Conservation (phyloP, 2,797 vertebrate species). For the Lepilemur ruficaudatus region DNA sequence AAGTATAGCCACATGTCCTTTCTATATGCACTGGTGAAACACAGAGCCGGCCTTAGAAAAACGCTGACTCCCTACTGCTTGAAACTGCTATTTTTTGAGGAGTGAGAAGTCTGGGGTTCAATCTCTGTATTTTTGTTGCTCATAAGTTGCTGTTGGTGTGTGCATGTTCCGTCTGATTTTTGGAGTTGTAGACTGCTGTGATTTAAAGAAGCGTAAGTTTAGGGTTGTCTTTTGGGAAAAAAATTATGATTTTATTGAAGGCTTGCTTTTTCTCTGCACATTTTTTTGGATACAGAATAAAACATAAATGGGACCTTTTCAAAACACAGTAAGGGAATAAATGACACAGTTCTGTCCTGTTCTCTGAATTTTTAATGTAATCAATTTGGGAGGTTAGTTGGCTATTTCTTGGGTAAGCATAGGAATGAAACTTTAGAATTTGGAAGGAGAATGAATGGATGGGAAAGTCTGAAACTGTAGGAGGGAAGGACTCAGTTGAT, state of each 20-base stretch:
- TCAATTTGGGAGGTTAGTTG: neutral
- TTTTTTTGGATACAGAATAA: neutral
- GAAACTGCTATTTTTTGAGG: neutral
- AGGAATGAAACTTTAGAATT: neutral
- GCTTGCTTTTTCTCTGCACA: neutral
- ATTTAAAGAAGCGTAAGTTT: neutral
- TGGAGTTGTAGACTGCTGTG: neutral
- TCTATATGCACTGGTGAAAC: neutral
- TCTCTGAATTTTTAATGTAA: neutral
- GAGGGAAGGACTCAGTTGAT: neutral
- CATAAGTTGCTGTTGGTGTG: neutral
- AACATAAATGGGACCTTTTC: neutral
- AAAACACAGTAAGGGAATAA: neutral
- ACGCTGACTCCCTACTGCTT: neutral
- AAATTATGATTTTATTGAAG: neutral
- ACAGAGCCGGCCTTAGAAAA: neutral
- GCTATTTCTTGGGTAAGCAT: neutral
- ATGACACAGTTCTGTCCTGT: neutral
- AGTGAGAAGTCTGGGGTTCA: neutral
- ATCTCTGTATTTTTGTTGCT: neutral
- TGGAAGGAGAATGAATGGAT: neutral
- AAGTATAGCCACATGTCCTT: neutral
- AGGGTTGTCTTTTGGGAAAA: conserved; percentile 15
- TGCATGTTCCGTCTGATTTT: neutral
- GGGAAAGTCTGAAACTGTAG: neutral